Conservation (phyloP, 2,888 invertebrate species). For the Melanotus villosus region DNA sequence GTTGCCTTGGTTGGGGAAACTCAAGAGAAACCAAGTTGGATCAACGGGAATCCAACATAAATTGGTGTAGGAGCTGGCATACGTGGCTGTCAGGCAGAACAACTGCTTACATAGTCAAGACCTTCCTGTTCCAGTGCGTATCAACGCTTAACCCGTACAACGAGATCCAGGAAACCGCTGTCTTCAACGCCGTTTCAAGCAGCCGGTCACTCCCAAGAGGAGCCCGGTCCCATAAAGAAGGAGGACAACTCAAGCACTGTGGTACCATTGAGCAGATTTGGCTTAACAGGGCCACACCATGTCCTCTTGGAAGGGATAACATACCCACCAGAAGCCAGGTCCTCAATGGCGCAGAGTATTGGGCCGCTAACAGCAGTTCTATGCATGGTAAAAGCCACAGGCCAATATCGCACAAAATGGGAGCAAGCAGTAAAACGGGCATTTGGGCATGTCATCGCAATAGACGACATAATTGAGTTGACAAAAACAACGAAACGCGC, state of each 20-base stretch:
- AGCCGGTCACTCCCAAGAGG: too few relatives aligned
- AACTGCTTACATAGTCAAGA: too few relatives aligned
- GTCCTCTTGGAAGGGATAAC: conserved; percentile 34
- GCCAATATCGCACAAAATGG: conserved; percentile 29
- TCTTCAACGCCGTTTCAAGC: too few relatives aligned
- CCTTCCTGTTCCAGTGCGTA: too few relatives aligned
- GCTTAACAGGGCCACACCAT: conserved; percentile 27
- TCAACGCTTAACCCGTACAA: too few relatives aligned
- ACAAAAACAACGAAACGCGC: conserved; percentile 35
- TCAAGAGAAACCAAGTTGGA: too few relatives aligned
- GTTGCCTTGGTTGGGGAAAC: too few relatives aligned
- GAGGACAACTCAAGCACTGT: neutral
- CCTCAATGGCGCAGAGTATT: conserved; percentile 39
- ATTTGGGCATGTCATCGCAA: conserved; percentile 46
- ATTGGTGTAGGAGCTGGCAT: too few relatives aligned
- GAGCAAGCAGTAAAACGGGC: conserved; percentile 50
- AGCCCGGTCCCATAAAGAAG: conserved; percentile 19
- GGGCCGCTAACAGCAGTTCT: conserved; percentile 39
- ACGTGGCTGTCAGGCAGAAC: too few relatives aligned
- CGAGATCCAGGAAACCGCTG: too few relatives aligned
- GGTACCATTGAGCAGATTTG: conserved; percentile 22
- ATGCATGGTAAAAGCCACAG: conserved; percentile 16
- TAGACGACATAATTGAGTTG: conserved; percentile 49
- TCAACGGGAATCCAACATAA: too few relatives aligned
- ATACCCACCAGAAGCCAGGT: conserved; percentile 34